phyloP scores from a whole-genome alignment of 1,140 invertebrate genomes.

The Magallana gigas region DNA sequence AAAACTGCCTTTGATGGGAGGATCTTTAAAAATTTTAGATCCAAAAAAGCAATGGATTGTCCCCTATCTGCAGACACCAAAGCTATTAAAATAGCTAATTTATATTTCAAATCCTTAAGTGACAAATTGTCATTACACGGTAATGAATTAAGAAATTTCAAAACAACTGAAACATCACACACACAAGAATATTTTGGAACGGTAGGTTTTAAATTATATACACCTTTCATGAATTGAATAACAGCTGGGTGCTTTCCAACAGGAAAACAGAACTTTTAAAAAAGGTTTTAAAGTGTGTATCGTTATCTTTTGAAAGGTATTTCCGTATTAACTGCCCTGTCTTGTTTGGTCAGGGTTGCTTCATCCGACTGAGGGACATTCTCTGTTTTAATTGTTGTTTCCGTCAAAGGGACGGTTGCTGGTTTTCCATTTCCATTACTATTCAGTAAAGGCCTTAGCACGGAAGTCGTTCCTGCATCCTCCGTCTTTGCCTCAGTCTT shows the following conservation, averaged over 20 bases:
- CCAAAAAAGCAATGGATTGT: no score
- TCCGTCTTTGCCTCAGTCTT: slow-evolving; percentile 19
- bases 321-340: slow-evolving; percentile 5
- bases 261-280: background rate
- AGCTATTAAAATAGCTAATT: no score
- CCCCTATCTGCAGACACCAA: no score
- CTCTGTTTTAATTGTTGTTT: slow-evolving; percentile 16
- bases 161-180: no score
- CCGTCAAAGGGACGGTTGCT: slow-evolving; percentile 17
- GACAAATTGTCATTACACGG: no score
- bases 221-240: background rate
- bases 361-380: slow-evolving; percentile 26
- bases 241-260: background rate
- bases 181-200: no score
- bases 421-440: background rate
- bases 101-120: no score
- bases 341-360: slow-evolving; percentile 2
- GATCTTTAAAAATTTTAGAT: no score
- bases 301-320: slow-evolving; percentile 13
- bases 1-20: no score
- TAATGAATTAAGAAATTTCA: no score
- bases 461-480: slow-evolving; percentile 19
- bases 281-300: background rate
- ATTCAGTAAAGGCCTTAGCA: slow-evolving; percentile 28
- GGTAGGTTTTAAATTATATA: no score